Base-by-base conservation (phyloP, 53 echinoderm and acorn worm genomes). In the Apostichopus leukothele region DNA sequence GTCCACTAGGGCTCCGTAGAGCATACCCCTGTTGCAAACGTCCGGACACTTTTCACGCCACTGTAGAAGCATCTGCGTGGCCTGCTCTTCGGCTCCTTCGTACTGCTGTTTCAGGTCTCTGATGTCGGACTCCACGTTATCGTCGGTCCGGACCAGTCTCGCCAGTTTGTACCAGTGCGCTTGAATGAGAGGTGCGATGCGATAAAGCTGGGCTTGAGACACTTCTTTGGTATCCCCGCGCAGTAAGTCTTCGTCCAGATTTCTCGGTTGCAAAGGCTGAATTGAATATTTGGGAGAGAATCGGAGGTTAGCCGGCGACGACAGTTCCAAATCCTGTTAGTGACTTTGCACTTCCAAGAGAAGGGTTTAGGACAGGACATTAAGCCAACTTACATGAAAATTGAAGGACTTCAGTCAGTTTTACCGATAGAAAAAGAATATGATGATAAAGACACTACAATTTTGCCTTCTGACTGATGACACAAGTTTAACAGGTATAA, bases 41-140 rank as follows among this genome's bases (percentile, higher is more conserved):
- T 99, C 99, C 2, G 99, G 96, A 75, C 94, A 96, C 88, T 99
- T 94, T 68, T 96, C 96, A 13, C 94, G 90, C 99, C 99, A 99
- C 87, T 96, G 96, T 16, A 95, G 92, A 53, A 99, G 93, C 99
- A 99, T 99, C 90, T 99, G 99, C 4, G 92, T 94, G 14, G 99
- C 94, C 83, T 94, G 99, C 83, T 99, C 99, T 78, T 97, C 97
- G 0, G 95, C 92, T 4, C 92, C 89, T 73, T 77, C 57, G 60
- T 92, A 67, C 61, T 89, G 86, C 94, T 97, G 95, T 86, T 68
- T 90, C 83, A 97, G 91, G n/a, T 91, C 91, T 63, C 89, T 88
- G 75, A 97, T 92, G 90, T 97, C 97, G 5, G 95, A 89, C 87
- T 97, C 97, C 9, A 95, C 89, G 50, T 93, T 94, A 78, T 97